These are phyloP conservation scores for Archips xylosteana DNA, from an alignment of 2,888 invertebrate species.

Conservation along the genomic window DNA sequence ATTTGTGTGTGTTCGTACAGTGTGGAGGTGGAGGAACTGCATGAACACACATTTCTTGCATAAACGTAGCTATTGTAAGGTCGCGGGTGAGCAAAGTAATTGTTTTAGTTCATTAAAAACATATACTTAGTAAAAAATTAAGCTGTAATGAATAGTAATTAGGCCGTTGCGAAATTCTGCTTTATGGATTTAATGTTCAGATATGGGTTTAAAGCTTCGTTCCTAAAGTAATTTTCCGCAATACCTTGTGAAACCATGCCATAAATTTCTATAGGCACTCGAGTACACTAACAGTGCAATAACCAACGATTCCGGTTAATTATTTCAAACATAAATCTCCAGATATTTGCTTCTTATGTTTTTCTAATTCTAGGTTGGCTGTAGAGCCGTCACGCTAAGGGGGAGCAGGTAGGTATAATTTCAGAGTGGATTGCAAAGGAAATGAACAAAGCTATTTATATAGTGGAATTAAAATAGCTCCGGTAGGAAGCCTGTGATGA, in stretches of 20 bases:
- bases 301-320: slow-evolving; percentile 64
- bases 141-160: no score
- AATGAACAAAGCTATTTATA: slow-evolving; percentile 57
- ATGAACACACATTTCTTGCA: no score
- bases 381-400: slow-evolving; percentile 68
- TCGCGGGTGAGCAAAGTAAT: no score
- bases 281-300: slow-evolving; percentile 55
- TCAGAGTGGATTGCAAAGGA: slow-evolving; percentile 56
- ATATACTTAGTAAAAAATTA: no score
- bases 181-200: not conserved
- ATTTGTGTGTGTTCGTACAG: no score
- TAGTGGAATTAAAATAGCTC: slow-evolving; percentile 45
- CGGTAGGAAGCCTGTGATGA: slow-evolving; percentile 34
- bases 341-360: slow-evolving; percentile 74
- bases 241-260: slow-evolving; percentile 10
- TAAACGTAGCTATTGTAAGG: no score
- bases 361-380: slow-evolving; percentile 72
- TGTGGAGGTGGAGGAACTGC: no score
- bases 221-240: not conserved
- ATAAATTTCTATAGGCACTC: slow-evolving; percentile 31
- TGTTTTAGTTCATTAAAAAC: no score
- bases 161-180: not conserved
- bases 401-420: slow-evolving; percentile 59
- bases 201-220: not conserved
- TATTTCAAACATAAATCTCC: slow-evolving; percentile 74